phyloP scores from a whole-genome alignment of 2,113 vertebrate species.

The Chionodraco myersi region DNA sequence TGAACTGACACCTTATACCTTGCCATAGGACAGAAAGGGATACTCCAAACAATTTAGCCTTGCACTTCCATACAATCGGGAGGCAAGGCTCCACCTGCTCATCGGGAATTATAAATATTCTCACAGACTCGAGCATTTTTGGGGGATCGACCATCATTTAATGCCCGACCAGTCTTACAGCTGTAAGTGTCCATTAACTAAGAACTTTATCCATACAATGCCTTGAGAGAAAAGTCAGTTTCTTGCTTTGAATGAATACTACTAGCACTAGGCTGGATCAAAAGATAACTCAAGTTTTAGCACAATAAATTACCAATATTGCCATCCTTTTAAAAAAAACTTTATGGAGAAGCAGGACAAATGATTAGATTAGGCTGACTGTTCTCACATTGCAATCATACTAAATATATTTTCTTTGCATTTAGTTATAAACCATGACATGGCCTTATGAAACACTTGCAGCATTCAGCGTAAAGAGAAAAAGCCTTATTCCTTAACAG shows the following conservation, averaged over 20 bases:
- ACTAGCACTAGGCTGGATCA: too few species aligned
- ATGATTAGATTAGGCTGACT: neutral
- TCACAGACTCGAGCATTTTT: too few species aligned
- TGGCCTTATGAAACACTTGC: neutral
- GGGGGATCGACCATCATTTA: too few species aligned
- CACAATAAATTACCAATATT: too few species aligned
- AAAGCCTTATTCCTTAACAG: neutral
- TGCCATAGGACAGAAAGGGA: neutral
- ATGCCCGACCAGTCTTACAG: too few species aligned
- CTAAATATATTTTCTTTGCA: neutral
- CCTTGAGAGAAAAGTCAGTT: too few species aligned
- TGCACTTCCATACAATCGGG: neutral
- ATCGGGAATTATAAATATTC: too few species aligned
- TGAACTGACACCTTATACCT: neutral
- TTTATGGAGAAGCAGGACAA: neutral
- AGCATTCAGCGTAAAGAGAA: slow-evolving; percentile 6
- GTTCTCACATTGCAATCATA: neutral
- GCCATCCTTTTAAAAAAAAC: neutral
- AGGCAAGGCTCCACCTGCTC: too few species aligned
- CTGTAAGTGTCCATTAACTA: too few species aligned
- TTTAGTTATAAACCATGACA: neutral
- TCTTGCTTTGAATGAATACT: too few species aligned
- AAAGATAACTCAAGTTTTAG: neutral
- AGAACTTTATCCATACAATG: too few species aligned
- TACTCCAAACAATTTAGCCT: neutral